Evolutionary conservation across 2,888 invertebrate genomes (phyloP), one percentile per base, ranked within the genome.

Genomic region (Seira ritae): DNA sequence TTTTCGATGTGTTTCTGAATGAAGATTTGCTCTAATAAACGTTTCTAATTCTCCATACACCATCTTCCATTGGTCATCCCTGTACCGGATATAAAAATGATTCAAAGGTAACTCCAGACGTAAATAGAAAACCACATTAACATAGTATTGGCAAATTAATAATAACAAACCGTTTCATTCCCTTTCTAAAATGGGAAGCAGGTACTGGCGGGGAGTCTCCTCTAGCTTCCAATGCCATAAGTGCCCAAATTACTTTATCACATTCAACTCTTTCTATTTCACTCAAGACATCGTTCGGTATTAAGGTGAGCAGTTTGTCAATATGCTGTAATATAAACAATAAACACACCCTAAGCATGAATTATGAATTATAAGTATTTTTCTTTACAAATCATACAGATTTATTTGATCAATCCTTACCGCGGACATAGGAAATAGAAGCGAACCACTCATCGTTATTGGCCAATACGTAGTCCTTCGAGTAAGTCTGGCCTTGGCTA

Each of bases 21-120:
- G 95, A 24, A 95, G 93, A 90, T 96, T 95, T 24, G 94, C 94
- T 76, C 95, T 94, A 0, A 98, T 92, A 50, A 97, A 92, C 12
- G 94, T 94, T 90, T 98, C 98, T 69, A 98, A 91, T 90, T 98
- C 98, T 37, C 94, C 93, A 95, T 98, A 98, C 90, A 98, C 93
- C 31, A 96, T 93, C 67, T 96, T 94, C 92, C 98, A 98, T 89
- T 97, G 97, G 90, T 98, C 98, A 89, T 98, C 97, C 86, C 92
- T 92, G 88, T 20, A 89, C 78, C 70, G 50, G 42, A 74, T 37
- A 42, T 17, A 20, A 4, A 62, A 31, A 31, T 31, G 31, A 31
- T 31, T 31, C 8, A 31, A 31, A 31, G 8, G 31, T 31, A 31
- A 8, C 8, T 31, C 31, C 31, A 31, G 8, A 31, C 2, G 2